Evolutionary conservation across 2,888 invertebrate genomes (phyloP).

Genomic region (Barypeithes pellucidus): DNA sequence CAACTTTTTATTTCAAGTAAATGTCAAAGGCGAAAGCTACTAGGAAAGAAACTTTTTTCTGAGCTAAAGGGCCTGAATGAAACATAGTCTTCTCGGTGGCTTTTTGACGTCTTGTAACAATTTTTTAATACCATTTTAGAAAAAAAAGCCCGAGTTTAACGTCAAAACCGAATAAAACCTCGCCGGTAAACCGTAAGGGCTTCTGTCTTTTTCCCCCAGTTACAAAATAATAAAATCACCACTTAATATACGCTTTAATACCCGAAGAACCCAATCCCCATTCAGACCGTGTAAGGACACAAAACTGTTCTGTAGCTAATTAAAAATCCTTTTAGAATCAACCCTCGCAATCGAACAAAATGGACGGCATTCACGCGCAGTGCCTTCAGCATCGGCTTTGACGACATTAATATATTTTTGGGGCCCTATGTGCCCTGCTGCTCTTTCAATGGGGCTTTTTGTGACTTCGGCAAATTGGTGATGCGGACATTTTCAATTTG

Average conservation of each 20-base stretch:
- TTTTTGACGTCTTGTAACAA: no score
- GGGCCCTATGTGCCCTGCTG: slow-evolving; percentile 20
- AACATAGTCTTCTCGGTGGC: no score
- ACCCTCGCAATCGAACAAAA: slow-evolving; percentile 54
- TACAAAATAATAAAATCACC: slow-evolving; percentile 15
- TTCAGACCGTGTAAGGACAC: slow-evolving; percentile 48
- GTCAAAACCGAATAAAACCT: neutral
- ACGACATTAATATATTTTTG: slow-evolving; percentile 52
- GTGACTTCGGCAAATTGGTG: slow-evolving; percentile 52
- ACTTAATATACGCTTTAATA: slow-evolving; percentile 29
- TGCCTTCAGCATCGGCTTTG: slow-evolving; percentile 55
- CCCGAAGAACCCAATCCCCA: slow-evolving; percentile 41
- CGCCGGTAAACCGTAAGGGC: neutral
- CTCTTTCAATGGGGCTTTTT: slow-evolving; percentile 46
- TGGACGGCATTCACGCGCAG: slow-evolving; percentile 54
- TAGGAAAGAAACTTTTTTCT: no score
- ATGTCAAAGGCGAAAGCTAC: no score
- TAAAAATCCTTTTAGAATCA: slow-evolving; percentile 50
- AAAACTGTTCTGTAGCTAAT: slow-evolving; percentile 52
- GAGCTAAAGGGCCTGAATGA: no score
- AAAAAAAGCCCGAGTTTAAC: no score
- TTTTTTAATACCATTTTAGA: no score
- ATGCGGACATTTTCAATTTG: slow-evolving; percentile 53
- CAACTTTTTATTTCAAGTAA: no score
- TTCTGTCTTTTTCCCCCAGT: neutral